Evolutionary conservation across 2,797 vertebrate genomes (phyloP), one percentile per base, ranked within the genome.

Genomic region (Channallabes apus): DNA sequence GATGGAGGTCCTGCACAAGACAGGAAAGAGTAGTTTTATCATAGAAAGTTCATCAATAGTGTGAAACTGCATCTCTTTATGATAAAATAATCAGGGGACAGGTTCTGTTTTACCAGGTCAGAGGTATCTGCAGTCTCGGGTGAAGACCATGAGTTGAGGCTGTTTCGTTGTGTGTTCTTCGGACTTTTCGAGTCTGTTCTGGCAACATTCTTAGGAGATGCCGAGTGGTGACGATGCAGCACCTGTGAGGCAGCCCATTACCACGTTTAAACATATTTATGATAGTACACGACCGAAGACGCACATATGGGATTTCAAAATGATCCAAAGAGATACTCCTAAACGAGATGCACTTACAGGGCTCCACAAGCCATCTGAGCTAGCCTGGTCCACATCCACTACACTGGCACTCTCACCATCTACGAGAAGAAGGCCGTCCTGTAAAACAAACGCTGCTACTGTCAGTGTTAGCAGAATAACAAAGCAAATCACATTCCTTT

Each of bases 1-100:
- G 94, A 35, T 96, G 96, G 83, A 93, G 95, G 24, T 98, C 97
- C 98, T 98, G 91, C 24, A 27, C 8, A 56, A 41, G n/a, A 64
- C 72, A 73, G 7, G 65, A 17, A 68, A 54, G 12, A 79, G 35
- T 18, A 17, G 29, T 22, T 56, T 51, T 54, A 56, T 54, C 12
- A 73, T 76, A 20, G 3, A 46, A 80, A 18, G 29, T 59, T 59
- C 41, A 27, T 62, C 20, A 75, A 15, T 78, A n/a, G n/a, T 27
- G 3, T 62, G 8, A 61, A 35, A 14, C 0, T 35, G 6, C 24
- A 22, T 59, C 20, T 61, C 32, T 22, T 58, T 78, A 3, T 24
- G 22, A 61, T 38, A 35, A 62, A 20, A 29, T 38, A 20, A 78
- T 20, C 18, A 22, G 41, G 51, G 24, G 27, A 29, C 27, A 77